Evolutionary conservation across 2,113 vertebrate species (phyloP).

Genomic region (Vombatus ursinus): DNA sequence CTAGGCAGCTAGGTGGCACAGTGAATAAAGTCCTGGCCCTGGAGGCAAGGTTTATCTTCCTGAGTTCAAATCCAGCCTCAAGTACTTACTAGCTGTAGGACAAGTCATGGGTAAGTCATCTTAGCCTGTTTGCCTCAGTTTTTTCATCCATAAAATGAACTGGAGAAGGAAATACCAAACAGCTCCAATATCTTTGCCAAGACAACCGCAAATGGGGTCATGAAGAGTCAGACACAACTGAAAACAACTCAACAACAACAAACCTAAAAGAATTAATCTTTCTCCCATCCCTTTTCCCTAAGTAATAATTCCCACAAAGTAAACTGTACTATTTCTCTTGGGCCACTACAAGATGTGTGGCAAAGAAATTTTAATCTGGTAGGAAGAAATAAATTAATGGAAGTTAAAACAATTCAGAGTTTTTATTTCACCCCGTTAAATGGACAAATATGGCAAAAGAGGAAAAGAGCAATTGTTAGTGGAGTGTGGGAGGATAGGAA

Average conservation of each 20-base stretch:
- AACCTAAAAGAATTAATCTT: background rate
- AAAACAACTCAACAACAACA: background rate
- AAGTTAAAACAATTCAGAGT: background rate
- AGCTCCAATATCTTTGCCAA: background rate
- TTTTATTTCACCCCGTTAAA: background rate
- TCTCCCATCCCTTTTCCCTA: background rate
- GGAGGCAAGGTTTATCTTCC: too few species aligned
- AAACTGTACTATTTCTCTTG: constrained; percentile 30
- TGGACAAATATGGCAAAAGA: background rate
- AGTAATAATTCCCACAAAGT: background rate
- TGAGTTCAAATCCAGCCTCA: too few species aligned
- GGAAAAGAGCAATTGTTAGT: background rate
- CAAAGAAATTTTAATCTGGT: constrained; percentile 3
- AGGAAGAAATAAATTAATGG: background rate
- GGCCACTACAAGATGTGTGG: constrained; percentile 18
- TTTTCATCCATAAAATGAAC: background rate
- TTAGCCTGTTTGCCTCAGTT: background rate
- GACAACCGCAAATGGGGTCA: background rate
- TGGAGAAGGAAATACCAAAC: background rate
- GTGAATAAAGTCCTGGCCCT: background rate
- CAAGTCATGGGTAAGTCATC: too few species aligned
- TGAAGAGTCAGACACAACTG: background rate
- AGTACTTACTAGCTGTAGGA: too few species aligned
- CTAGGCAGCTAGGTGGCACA: background rate
- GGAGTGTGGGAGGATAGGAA: background rate